phyloP scores from a whole-genome alignment of 2,888 invertebrate species.

The Hemaris fuciformis region DNA sequence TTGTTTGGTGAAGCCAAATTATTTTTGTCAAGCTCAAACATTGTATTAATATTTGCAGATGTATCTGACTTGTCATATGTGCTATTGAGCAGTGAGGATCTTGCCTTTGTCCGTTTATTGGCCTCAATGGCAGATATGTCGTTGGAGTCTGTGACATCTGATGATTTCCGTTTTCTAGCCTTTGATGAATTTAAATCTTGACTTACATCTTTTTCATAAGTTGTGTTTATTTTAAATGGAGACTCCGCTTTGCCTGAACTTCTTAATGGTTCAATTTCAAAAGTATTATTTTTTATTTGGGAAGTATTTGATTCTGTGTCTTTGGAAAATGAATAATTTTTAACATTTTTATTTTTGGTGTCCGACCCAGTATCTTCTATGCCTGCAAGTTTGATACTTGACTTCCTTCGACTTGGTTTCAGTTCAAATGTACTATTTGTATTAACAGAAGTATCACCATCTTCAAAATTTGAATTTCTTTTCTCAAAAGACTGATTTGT shows the following conservation, averaged over 20 bases:
- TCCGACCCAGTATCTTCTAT: constrained; percentile 17
- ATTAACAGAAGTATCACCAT: background rate
- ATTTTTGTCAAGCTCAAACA: constrained; percentile 16
- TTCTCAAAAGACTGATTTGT: background rate
- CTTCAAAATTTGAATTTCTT: background rate
- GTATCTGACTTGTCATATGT: constrained; percentile 31
- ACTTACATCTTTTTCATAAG: constrained; percentile 19
- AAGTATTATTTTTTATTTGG: background rate
- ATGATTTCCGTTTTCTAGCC: background rate
- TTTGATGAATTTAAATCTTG: constrained; percentile 9
- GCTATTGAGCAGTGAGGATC: constrained; percentile 19
- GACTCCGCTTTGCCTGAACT: background rate
- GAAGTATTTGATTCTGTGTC: background rate
- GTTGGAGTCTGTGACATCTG: background rate
- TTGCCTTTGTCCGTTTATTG: background rate
- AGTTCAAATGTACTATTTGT: background rate
- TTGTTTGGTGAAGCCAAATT: constrained; percentile 24
- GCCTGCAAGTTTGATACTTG: constrained; percentile 6
- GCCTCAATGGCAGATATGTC: background rate
- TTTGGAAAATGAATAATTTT: background rate
- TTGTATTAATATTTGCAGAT: background rate
- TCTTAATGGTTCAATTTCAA: background rate
- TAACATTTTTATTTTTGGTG: constrained; percentile 14
- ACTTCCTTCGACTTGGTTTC: background rate
- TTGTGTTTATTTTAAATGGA: constrained; percentile 14